A percentile compares a stretch with the other conserved stretches of the same genome.
These are phyloP conservation scores for Amphilophus citrinellus DNA, from an alignment of 2,113 vertebrate genomes.

Conservation along the genomic window DNA sequence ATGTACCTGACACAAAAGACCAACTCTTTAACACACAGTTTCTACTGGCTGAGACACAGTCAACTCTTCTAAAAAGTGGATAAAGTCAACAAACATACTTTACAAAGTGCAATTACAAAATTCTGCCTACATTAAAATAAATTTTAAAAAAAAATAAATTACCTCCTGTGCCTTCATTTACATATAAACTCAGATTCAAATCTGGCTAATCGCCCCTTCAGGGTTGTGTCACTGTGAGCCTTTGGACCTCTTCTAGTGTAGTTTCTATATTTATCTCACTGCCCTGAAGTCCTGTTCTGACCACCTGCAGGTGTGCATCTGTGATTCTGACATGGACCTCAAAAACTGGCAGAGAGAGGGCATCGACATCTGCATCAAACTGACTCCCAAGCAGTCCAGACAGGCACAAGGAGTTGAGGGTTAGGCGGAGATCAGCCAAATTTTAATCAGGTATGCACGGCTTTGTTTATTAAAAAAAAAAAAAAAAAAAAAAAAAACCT, in stretches of 20 bases:
- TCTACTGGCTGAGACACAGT: neutral
- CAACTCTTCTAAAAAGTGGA: neutral
- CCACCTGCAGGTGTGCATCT: neutral
- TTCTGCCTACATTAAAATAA: neutral
- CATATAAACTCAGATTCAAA: neutral
- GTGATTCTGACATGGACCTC: neutral
- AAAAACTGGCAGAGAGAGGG: neutral
- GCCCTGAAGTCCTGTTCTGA: neutral
- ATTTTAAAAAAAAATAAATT: neutral
- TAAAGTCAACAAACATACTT: slow-evolving; percentile 4
- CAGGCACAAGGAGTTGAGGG: neutral
- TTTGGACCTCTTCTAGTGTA: neutral
- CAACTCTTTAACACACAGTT: slow-evolving; percentile 20
- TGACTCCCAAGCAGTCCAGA: neutral
- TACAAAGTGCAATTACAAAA: neutral
- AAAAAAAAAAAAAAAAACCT: neutral
- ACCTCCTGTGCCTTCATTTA: neutral
- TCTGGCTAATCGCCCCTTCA: neutral
- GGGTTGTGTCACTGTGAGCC: too few relatives aligned
- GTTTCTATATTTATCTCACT: neutral
- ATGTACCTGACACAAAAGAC: neutral
- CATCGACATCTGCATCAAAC: too few relatives aligned
- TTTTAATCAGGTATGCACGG: neutral
- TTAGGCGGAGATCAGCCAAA: neutral
- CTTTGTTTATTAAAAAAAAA: neutral